A percentile compares a stretch with the other conserved stretches of the same genome.
phyloP scores from a whole-genome alignment of 2,888 invertebrate genomes.

The Mythimna vitellina region DNA sequence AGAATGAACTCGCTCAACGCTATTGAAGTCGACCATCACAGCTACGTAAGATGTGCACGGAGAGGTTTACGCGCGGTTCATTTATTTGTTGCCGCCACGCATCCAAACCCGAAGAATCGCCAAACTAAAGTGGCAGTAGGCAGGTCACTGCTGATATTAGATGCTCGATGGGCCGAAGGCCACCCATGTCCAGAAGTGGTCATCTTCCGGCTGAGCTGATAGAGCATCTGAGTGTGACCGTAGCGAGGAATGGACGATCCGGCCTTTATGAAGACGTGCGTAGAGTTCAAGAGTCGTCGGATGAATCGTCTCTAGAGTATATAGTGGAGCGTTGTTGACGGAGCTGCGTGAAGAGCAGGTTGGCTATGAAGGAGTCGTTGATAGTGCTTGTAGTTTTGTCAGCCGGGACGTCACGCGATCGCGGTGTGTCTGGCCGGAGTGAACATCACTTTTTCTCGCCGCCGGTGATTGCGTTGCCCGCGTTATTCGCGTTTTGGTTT shows the following conservation, averaged over 20 bases:
- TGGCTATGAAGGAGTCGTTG: slow-evolving; percentile 32
- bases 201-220: too few species aligned
- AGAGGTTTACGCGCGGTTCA: not conserved
- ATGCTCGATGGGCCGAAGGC: not conserved
- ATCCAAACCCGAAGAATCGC: not conserved
- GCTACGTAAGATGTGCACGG: not conserved
- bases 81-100: not conserved
- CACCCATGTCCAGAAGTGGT: too few species aligned
- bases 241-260: not conserved
- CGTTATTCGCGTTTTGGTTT: slow-evolving; percentile 66
- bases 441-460: slow-evolving; percentile 80
- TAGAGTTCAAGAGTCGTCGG: slow-evolving; percentile 24
- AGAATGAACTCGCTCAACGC: not conserved
- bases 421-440: slow-evolving; percentile 10
- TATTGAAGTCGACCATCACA: not conserved
- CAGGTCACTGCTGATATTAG: not conserved
- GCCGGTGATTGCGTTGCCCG: slow-evolving; percentile 62
- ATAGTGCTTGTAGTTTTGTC: slow-evolving; percentile 6
- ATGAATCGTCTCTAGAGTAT: slow-evolving; percentile 39
- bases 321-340: slow-evolving; percentile 12
- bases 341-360: slow-evolving; percentile 7
- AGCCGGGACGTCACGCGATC: slow-evolving; percentile 29
- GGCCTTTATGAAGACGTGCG: not conserved
- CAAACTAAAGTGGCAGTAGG: not conserved
- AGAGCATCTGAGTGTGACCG: not conserved